Conservation (phyloP, 2,888 invertebrate genomes). For the Autographa gamma region DNA sequence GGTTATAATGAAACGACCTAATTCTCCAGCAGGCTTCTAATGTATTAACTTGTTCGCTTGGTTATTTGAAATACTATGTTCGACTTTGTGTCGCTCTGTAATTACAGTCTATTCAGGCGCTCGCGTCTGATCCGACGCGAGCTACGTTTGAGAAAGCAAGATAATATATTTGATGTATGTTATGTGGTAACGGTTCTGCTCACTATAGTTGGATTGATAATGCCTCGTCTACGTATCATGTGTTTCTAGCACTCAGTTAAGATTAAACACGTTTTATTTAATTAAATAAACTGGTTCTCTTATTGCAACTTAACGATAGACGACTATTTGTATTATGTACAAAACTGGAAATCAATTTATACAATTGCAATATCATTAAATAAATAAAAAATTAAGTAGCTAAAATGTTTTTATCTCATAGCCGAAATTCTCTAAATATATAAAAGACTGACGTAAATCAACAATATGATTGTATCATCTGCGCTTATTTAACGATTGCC, state of each 20-base stretch:
- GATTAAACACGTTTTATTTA: conserved; percentile 6
- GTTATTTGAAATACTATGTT: conserved; percentile 40
- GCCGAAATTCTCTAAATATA: too few species aligned
- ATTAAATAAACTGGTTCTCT: neutral
- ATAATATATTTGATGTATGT: conserved; percentile 35
- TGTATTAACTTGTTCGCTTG: conserved; percentile 45
- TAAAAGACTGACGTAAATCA: too few species aligned
- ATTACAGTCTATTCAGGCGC: conserved; percentile 67
- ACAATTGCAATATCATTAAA: too few species aligned
- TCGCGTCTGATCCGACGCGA: conserved; percentile 16
- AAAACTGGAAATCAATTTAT: too few species aligned
- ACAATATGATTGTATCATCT: too few species aligned
- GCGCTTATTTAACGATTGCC: too few species aligned
- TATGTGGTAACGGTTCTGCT: conserved; percentile 14
- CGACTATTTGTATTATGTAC: too few species aligned
- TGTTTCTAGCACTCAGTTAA: conserved; percentile 7
- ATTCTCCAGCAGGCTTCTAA: conserved; percentile 38
- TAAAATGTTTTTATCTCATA: too few species aligned
- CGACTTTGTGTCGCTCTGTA: conserved; percentile 58
- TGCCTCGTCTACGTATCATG: conserved; percentile 13
- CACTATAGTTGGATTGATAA: conserved; percentile 37
- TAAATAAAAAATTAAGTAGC: too few species aligned
- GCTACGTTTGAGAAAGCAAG: conserved; percentile 46
- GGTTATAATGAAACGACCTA: conserved; percentile 19
- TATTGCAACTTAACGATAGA: too few species aligned